Conservation (phyloP, 1,140 invertebrate genomes). For the Drosophila sp. region DNA sequence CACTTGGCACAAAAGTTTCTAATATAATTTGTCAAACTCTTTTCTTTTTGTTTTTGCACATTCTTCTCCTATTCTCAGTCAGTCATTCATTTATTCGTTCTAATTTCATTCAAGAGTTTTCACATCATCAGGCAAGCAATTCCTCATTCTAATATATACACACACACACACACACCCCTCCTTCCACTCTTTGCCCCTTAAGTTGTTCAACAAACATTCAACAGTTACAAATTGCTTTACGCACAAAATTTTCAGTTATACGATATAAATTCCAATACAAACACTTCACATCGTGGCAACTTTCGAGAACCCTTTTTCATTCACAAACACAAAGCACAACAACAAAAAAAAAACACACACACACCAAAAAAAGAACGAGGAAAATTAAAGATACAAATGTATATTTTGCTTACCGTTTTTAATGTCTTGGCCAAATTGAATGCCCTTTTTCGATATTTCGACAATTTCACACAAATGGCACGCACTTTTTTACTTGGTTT, state of each 20-base stretch:
- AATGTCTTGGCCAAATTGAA: conserved; percentile 42
- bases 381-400: conserved; percentile 7
- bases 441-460: conserved; percentile 4
- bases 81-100: conserved; percentile 17
- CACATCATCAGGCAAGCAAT: conserved; percentile 52
- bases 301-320: not conserved
- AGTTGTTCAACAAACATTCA: conserved; percentile 48
- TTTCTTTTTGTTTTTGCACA: conserved; percentile 30
- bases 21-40: conserved; percentile 47
- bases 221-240: conserved; percentile 67
- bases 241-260: conserved; percentile 60
- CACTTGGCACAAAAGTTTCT: not conserved
- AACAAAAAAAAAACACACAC: not conserved
- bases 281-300: conserved; percentile 8
- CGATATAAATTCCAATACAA: conserved; percentile 59
- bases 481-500: conserved; percentile 38
- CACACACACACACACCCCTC: not conserved
- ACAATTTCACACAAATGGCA: conserved; percentile 46
- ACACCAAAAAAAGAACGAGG: not conserved
- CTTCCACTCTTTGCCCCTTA: not conserved
- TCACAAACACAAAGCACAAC: not conserved
- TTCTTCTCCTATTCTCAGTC: conserved; percentile 15
- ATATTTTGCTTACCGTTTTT: conserved; percentile 52
- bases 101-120: conserved; percentile 43
- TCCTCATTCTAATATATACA: conserved; percentile 21